phyloP scores from a whole-genome alignment of 1,140 invertebrate genomes.

The Hyles euphorbiae region DNA sequence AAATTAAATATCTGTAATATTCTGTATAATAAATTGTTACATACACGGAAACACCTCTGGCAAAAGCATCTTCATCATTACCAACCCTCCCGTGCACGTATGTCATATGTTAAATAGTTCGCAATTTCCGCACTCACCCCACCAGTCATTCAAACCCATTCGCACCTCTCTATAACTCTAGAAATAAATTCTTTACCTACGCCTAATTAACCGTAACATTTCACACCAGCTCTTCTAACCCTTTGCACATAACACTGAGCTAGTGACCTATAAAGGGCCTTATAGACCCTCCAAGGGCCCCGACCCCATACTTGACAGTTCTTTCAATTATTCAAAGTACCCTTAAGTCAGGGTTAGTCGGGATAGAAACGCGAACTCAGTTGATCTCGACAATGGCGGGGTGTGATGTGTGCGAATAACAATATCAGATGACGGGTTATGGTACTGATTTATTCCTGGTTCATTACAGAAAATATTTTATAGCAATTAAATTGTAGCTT shows the following conservation, averaged over 20 bases:
- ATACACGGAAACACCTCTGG: too few relatives aligned
- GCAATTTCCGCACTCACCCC: too few relatives aligned
- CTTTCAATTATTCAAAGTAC: conserved; percentile 62
- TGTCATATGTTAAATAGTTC: too few relatives aligned
- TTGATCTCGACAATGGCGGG: neutral
- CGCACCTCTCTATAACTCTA: neutral
- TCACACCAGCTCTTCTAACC: conserved; percentile 23
- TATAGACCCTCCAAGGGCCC: neutral
- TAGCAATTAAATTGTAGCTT: too few relatives aligned
- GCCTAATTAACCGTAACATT: neutral
- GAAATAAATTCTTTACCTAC: neutral
- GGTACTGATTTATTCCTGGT: too few relatives aligned
- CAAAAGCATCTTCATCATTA: too few relatives aligned
- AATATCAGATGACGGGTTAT: too few relatives aligned
- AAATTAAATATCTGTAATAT: too few relatives aligned
- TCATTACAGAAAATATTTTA: too few relatives aligned
- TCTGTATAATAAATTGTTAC: too few relatives aligned
- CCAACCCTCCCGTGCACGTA: too few relatives aligned
- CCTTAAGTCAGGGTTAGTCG: conserved; percentile 11
- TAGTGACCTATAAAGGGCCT: conserved; percentile 45
- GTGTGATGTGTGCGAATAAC: neutral
- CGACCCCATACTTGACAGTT: conserved; percentile 25
- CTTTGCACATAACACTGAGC: conserved; percentile 27
- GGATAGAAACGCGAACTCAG: conserved; percentile 1
- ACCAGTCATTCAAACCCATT: neutral